Base-by-base conservation (phyloP, 2,888 invertebrate genomes). In the Parnassius apollo region DNA sequence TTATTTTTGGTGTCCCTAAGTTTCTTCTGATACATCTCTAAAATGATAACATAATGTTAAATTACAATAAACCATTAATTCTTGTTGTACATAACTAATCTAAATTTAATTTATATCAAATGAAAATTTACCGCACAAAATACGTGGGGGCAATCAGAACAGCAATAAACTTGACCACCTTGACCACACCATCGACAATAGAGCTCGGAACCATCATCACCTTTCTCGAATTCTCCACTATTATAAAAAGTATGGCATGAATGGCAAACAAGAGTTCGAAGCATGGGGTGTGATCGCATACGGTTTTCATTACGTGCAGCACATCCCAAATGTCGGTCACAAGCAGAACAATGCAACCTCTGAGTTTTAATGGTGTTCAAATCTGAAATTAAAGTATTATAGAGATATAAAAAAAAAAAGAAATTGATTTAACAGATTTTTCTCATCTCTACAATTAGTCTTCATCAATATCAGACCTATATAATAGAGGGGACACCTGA, bases 181-280 rank as follows among this genome's bases (percentile, higher is more conserved):
- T 96, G 96, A 0, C 96, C 96, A 76, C 96, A 96, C 96, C 96
- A 96, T 57, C 96, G 93, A 72, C 96, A 96, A 75, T 96, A 96
- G 66, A 96, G 85, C 78, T 96, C 96, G 13, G 96, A 96, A 35
- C 96, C 96, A 86, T 96, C 96, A 80, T 96, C 96, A 57, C 96
- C 96, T 84, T 96, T 96, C 65, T 95, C 95, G 81, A 96, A 96
- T 72, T 95, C 95, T 7, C 96, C 96, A 79, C 96, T 96, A 59
- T 95, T 95, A 76, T 96, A 96, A 78, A 96, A 96, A 49, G 95
- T 94, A 71, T 94, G 94, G 80, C 96, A 96, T 55, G 93, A 92
- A 57, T 93, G 93, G 75, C 96, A 96, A 48, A 96, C 93, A 9
- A 96, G 85, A 0, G 96, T 96, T 46, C 94, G 93, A 2, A 96